Percentiles rank a stretch among this genome's conserved stretches.
phyloP scores from a whole-genome alignment of 1,140 invertebrate species.

The Macrotrachela quadricornifera region DNA sequence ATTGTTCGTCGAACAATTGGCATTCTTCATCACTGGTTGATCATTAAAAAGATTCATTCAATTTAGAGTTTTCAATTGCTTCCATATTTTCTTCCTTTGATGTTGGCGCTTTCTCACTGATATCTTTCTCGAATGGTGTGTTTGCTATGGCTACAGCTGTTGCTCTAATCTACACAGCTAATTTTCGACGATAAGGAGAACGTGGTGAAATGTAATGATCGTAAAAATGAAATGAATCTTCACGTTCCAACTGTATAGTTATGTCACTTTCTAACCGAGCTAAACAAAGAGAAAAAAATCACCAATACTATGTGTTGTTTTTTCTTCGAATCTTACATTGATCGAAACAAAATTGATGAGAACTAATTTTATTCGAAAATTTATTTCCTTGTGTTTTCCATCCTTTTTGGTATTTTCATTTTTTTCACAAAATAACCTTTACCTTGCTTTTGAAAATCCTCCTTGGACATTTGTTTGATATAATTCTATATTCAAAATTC shows the following conservation, averaged over 20 bases:
- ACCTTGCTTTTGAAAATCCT: constrained; percentile 62
- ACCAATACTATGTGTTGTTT: background rate
- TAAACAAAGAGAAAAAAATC: constrained; percentile 15
- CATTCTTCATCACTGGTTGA: no score
- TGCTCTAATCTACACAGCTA: constrained; percentile 51
- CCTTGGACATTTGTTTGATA: constrained; percentile 48
- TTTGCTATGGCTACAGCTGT: no score
- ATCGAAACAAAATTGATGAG: constrained; percentile 76
- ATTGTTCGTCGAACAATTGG: no score
- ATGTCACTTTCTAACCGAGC: constrained; percentile 58
- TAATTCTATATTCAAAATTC: constrained; percentile 29
- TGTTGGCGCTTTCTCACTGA: no score
- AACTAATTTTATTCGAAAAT: constrained; percentile 62
- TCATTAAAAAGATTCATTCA: no score
- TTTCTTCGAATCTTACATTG: constrained; percentile 29
- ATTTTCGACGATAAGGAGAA: constrained; percentile 10
- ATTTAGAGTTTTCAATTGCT: no score
- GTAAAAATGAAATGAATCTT: constrained; percentile 59
- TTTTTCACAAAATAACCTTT: constrained; percentile 51
- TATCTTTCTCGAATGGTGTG: no score
- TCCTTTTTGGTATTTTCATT: constrained; percentile 70
- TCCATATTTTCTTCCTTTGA: no score
- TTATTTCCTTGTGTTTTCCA: constrained; percentile 43
- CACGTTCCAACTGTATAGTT: constrained; percentile 51
- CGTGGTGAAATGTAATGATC: constrained; percentile 30